Percentiles rank a stretch among this genome's conserved stretches.
phyloP scores from a whole-genome alignment of 2,113 vertebrate species.

The Plecturocebus donacophilus region DNA sequence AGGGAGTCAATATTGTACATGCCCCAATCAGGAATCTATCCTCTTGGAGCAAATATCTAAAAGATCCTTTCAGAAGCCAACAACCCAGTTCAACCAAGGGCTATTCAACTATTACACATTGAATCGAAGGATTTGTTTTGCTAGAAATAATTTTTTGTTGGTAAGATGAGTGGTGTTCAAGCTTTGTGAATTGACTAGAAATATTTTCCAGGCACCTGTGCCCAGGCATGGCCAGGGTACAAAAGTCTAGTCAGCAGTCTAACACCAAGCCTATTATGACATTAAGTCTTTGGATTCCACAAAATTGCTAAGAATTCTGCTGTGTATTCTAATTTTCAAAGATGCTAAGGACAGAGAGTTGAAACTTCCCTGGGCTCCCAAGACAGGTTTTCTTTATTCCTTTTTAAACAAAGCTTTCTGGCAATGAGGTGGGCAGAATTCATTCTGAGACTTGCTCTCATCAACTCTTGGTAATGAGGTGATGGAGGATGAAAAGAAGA shows the following conservation, averaged over 20 bases:
- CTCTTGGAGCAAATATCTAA: not conserved
- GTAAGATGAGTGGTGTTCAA: not conserved
- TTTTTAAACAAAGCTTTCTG: not conserved
- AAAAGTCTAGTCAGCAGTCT: no score
- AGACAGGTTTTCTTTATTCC: not conserved
- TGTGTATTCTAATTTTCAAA: not conserved
- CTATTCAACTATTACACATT: not conserved
- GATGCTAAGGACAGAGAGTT: not conserved
- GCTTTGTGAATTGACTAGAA: not conserved
- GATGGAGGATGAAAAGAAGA: fast-evolving
- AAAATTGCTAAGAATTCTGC: not conserved
- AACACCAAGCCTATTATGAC: not conserved
- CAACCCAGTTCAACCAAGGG: not conserved
- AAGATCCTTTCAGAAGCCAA: not conserved
- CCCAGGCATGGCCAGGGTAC: not conserved
- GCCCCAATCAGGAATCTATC: not conserved
- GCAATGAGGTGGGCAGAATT: not conserved
- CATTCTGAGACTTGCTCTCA: not conserved
- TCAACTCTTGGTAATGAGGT: not conserved
- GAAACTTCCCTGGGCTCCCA: not conserved
- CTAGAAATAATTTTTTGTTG: not conserved
- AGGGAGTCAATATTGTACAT: not conserved
- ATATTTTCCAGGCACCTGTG: not conserved
- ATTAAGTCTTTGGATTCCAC: not conserved
- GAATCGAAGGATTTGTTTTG: not conserved